Percentiles rank a stretch among this genome's conserved stretches.
Conservation (phyloP, 1,140 invertebrate species). For the Tetragonula clypearis region DNA sequence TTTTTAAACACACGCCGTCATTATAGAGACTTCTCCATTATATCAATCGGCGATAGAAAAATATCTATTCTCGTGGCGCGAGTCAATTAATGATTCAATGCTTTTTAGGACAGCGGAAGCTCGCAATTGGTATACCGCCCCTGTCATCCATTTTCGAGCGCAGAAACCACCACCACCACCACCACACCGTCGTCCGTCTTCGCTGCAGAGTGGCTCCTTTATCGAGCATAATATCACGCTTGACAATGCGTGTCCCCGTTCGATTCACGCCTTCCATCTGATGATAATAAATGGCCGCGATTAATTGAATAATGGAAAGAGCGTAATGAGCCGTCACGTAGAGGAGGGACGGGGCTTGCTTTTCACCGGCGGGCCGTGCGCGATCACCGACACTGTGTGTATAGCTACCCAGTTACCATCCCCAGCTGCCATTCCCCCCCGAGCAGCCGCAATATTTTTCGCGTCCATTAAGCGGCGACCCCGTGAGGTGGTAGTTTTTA, state of each 20-base stretch:
- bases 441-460: slow-evolving; percentile 62
- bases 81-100: slow-evolving; percentile 61
- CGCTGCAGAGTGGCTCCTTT: slow-evolving; percentile 10
- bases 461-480: slow-evolving; percentile 63
- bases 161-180: neutral
- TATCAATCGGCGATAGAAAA: slow-evolving; percentile 70
- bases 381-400: slow-evolving; percentile 43
- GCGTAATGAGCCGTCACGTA: slow-evolving; percentile 70
- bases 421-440: slow-evolving; percentile 33
- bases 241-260: slow-evolving; percentile 73
- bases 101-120: slow-evolving; percentile 39
- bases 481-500: slow-evolving; percentile 58
- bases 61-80: slow-evolving; percentile 33
- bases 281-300: slow-evolving; percentile 74
- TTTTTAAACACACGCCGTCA: slow-evolving; percentile 18
- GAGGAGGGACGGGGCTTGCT: slow-evolving; percentile 28
- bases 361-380: slow-evolving; percentile 70
- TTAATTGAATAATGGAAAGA: slow-evolving; percentile 78
- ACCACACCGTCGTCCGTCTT: neutral
- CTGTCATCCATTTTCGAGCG: slow-evolving; percentile 8
- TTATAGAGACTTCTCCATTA: slow-evolving; percentile 40
- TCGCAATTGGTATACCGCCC: slow-evolving; percentile 33
- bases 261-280: slow-evolving; percentile 63
- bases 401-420: slow-evolving; percentile 40
- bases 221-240: slow-evolving; percentile 62